Percentiles rank a stretch among this genome's conserved stretches.
Conservation (phyloP, 2,888 invertebrate species). For the Dichetophora obliterata region DNA sequence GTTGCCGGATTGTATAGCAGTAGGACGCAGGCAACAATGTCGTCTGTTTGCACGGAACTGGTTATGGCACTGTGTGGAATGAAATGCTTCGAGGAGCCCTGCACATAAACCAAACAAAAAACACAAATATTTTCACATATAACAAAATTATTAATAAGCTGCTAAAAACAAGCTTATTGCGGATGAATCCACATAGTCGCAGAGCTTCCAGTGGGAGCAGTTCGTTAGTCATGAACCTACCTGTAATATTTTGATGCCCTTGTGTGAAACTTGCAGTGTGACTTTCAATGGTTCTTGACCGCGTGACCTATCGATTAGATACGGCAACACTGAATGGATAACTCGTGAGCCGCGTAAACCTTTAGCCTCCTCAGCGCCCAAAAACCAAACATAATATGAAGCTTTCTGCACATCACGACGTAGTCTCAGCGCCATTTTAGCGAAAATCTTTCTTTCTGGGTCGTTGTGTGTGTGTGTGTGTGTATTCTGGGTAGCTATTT, state of each 20-base stretch:
- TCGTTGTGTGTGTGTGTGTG: slow-evolving; percentile 3
- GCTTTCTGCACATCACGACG: slow-evolving; percentile 91
- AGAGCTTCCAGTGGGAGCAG: no score
- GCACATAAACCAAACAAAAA: slow-evolving; percentile 16
- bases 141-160: neutral
- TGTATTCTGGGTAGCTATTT: slow-evolving; percentile 16
- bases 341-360: slow-evolving; percentile 88
- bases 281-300: slow-evolving; percentile 91
- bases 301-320: slow-evolving; percentile 86
- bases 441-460: neutral
- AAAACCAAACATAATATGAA: slow-evolving; percentile 93
- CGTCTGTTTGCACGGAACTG: slow-evolving; percentile 89
- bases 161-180: neutral
- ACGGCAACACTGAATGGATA: slow-evolving; percentile 86
- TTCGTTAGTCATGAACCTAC: slow-evolving; percentile 62
- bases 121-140: neutral
- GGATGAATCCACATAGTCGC: no score
- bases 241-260: slow-evolving; percentile 95
- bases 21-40: slow-evolving; percentile 93
- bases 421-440: slow-evolving; percentile 81
- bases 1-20: slow-evolving; percentile 95
- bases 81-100: slow-evolving; percentile 87
- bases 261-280: slow-evolving; percentile 90
- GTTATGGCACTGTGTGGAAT: slow-evolving; percentile 95
- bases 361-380: slow-evolving; percentile 95